Evolutionary conservation across 2,797 vertebrate genomes (phyloP), one percentile per base, ranked within the genome.

Genomic region (Mormyrus hasselquistii): DNA sequence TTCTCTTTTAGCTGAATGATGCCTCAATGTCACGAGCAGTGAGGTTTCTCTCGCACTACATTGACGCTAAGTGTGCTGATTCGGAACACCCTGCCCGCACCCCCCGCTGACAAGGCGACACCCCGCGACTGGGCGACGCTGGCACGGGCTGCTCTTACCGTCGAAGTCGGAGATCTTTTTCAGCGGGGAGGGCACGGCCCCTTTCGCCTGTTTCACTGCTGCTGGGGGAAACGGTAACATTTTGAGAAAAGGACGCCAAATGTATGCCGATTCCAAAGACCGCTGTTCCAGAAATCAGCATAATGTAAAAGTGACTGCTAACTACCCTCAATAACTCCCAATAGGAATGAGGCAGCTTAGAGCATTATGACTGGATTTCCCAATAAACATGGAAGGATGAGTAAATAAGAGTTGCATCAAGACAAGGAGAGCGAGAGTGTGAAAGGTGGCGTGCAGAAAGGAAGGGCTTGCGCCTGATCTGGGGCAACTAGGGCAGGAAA

Each of bases 141-240:
- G n/a, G 47, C 8, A 41, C 6, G 0, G n/a, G n/a, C 82, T 8
- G 3, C 19, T 89, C 94, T 95, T 92, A 96, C 96, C 96, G 2
- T 96, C 95, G 89, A 96, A 95, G 92, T 95, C 95, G 87, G 95
- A 93, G 85, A 96, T 93, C 91, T 95, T 95, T 92, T 95, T 94
- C 87, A 96, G 95, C 2, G 96, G 94, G 10, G 96, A 95, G 53
- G 95, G 94, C 4, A 96, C 94, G 0, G 93, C 94, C 87, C 94
- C 95, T 91, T 96, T 96, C 91, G 96, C 90, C 92, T 96, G 95
- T 92, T 95, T 95, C 88, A 96, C 95, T 0, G 95, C 95, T 96
- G 92, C 88, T 82, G 44, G 86, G 73, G 84, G 52, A 87, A 86
- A 57, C 88, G n/a, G 85, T 38, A 1, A 16, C 0, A 88, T 5